Evolutionary conservation across 35 echinoderm and acorn worm genomes (phyloP).

Genomic region (Heliocidaris erythrogramma): DNA sequence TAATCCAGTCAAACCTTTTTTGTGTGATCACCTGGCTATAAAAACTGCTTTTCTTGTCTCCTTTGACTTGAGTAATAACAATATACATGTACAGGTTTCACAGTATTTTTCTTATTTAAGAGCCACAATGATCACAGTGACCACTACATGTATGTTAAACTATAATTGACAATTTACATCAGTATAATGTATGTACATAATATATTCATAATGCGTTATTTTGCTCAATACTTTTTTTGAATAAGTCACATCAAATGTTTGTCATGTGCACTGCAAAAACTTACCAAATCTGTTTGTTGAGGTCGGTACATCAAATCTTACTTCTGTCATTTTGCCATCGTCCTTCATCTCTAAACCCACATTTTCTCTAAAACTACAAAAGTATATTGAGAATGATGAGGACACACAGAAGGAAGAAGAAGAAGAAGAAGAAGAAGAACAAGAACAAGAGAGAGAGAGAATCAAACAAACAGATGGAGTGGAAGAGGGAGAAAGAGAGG

Average conservation of each 20-base stretch:
- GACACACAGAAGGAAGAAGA: not conserved
- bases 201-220: not conserved
- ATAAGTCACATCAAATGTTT: not conserved
- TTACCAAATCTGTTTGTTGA: slow-evolving; percentile 90
- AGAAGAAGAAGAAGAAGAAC: too few relatives aligned
- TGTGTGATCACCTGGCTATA: too few relatives aligned
- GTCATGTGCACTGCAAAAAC: slow-evolving; percentile 23
- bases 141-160: not conserved
- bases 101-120: too few relatives aligned
- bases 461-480: not conserved
- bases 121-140: too few relatives aligned
- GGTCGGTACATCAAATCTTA: slow-evolving; percentile 74
- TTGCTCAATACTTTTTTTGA: not conserved
- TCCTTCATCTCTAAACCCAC: slow-evolving; percentile 77
- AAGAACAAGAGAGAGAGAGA: not conserved
- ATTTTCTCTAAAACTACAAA: slow-evolving; percentile 81
- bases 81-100: too few relatives aligned
- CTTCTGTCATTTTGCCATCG: slow-evolving; percentile 62
- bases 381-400: not conserved
- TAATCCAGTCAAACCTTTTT: too few relatives aligned
- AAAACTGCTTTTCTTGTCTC: too few relatives aligned
- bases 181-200: not conserved
- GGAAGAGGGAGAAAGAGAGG: not conserved
- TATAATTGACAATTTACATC: not conserved
- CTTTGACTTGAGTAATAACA: too few relatives aligned